These are phyloP conservation scores for Petromus typicus DNA, from an alignment of 2,113 vertebrate species.

Conservation along the genomic window DNA sequence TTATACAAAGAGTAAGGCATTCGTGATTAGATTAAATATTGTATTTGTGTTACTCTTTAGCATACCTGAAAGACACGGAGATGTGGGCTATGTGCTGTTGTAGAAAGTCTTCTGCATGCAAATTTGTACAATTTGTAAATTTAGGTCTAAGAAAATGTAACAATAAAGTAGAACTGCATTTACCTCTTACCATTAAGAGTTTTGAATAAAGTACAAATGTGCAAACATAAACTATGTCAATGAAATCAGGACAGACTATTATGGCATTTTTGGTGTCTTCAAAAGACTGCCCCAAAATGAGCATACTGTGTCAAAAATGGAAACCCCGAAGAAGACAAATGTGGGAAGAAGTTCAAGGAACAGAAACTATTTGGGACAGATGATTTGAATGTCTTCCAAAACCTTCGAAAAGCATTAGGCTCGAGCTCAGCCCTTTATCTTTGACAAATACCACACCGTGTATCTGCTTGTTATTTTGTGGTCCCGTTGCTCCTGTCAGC, in stretches of 20 bases:
- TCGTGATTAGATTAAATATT: background rate
- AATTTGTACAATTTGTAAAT: slow-evolving; percentile 47
- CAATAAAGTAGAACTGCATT: slow-evolving; percentile 21
- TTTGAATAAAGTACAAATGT: background rate
- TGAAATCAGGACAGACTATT: slow-evolving; percentile 18
- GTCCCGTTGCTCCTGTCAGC: slow-evolving; percentile 75
- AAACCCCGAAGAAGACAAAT: slow-evolving; percentile 57
- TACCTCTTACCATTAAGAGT: background rate
- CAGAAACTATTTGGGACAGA: slow-evolving; percentile 56
- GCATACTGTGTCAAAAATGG: slow-evolving; percentile 31
- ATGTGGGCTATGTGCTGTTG: background rate
- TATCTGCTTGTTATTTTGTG: slow-evolving; percentile 77
- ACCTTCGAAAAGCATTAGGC: slow-evolving; percentile 60
- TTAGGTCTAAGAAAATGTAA: slow-evolving; percentile 33
- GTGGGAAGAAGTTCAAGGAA: slow-evolving; percentile 45
- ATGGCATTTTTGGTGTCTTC: slow-evolving; percentile 49
- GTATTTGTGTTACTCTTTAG: background rate
- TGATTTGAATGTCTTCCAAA: slow-evolving; percentile 71
- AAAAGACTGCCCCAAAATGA: slow-evolving; percentile 24
- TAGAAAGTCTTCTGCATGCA: background rate
- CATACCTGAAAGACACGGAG: slow-evolving; percentile 35
- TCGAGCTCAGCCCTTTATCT: slow-evolving; percentile 75
- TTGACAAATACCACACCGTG: slow-evolving; percentile 72
- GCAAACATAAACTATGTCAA: background rate
- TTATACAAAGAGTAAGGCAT: background rate